Conservation (phyloP, 2,113 vertebrate species). For the Xyrauchen texanus region DNA sequence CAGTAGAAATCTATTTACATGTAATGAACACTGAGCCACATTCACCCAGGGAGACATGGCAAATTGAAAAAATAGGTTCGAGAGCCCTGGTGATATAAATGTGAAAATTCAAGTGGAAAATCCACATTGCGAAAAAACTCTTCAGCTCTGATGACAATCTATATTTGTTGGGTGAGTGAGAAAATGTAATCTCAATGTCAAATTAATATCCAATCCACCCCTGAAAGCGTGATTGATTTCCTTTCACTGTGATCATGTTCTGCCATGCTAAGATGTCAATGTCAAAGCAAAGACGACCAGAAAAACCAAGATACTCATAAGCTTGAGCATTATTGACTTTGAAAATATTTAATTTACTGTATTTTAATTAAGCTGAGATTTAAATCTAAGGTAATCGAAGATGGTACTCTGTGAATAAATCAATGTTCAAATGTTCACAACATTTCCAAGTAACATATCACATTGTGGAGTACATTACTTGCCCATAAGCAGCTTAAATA, state of each 20-base stretch:
- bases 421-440: background rate
- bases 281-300: background rate
- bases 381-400: background rate
- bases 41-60: background rate
- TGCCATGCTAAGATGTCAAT: background rate
- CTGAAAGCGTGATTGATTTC: constrained; percentile 1
- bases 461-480: no score
- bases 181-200: constrained; percentile 32
- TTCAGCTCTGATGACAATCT: constrained; percentile 2
- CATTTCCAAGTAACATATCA: no score
- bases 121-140: background rate
- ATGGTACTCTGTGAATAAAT: background rate
- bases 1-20: constrained; percentile 44
- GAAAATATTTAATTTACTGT: background rate
- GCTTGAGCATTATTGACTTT: background rate
- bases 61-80: constrained; percentile 16
- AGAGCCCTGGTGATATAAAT: constrained; percentile 21
- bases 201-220: constrained; percentile 38
- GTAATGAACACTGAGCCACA: constrained; percentile 39
- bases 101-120: constrained; percentile 42
- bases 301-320: background rate
- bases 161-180: background rate
- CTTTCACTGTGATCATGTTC: constrained; percentile 9
- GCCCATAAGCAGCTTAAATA: no score
- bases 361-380: background rate